Evolutionary conservation across 64 coral and sea anemone species (phyloP), one percentile per base, ranked within the genome.

Genomic region (Montipora foliosa): DNA sequence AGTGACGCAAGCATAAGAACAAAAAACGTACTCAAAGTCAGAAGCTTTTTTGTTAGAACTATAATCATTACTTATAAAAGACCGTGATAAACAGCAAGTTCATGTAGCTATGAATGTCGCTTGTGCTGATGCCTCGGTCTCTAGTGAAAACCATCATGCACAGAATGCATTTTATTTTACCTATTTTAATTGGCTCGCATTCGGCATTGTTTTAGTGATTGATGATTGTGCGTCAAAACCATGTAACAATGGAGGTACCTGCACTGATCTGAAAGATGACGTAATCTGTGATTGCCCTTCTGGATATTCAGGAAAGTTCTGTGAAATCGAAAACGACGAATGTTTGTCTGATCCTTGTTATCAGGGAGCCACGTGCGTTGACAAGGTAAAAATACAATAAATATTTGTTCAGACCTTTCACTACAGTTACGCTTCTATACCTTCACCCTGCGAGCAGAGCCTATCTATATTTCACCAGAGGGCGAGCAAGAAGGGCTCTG

Each of bases 311-410:
- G 97, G 97, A 16, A 92, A 67, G 78, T 93, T 92, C 44, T 99
- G 97, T 81, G 89, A 99, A 74, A 91, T 47, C 0, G 95, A 99
- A 55, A 73, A 95, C 66, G 89, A 96, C 55, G 95, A 96, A 74
- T 99, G 97, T 81, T 93, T 99, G 51, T 99, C 97, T 29, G 86
- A 99, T 78, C 92, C 92, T 80, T 94, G 92, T 71, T 79, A 90
- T 46, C 88, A 90, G 79, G 88, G 88, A 14, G 73, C 88, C 16
- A 91, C 89, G 22, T 99, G 97, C 89, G 74, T 99, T 49, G 95
- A 99, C 62, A 94, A 99, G 97, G 97, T 99, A 89, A 25, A 19
- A 7, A 70, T 17, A 16, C n/a, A 16, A 16, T 70, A 10, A 70
- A 70, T 10, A 16, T 70, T 70, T 70, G 67, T 55, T 10, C 10